These are phyloP conservation scores for Cuculus canorus DNA, from an alignment of 2,797 vertebrate genomes.

Conservation along the genomic window DNA sequence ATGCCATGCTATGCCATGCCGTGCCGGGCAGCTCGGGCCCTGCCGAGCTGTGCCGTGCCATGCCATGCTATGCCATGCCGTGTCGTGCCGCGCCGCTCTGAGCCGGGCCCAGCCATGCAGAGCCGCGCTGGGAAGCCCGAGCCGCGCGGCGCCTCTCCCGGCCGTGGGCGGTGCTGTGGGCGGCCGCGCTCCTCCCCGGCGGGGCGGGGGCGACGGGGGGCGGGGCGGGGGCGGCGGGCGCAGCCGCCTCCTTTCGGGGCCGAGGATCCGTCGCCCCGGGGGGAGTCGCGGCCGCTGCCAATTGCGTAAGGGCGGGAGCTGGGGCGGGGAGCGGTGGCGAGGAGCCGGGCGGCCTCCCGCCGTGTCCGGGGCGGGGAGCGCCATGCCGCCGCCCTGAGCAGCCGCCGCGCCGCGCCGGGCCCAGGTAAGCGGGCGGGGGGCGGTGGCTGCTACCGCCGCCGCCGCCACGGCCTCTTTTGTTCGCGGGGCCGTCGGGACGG, in stretches of 20 bases:
- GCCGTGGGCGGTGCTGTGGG: background rate
- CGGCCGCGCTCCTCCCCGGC: background rate
- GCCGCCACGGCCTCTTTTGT: conserved; percentile 29
- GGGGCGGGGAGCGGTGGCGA: conserved; percentile 3
- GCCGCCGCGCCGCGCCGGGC: background rate
- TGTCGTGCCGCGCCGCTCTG: too few relatives aligned
- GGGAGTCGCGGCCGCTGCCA: background rate
- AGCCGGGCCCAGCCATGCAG: background rate
- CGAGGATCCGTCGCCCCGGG: conserved; percentile 22
- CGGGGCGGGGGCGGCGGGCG: background rate
- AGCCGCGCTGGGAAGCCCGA: background rate
- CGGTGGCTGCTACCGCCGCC: too few relatives aligned
- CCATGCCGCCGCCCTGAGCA: conserved; percentile 39
- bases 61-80: too few relatives aligned
- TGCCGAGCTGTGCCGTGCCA: too few relatives aligned
- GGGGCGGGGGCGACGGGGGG: background rate
- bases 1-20: too few relatives aligned
- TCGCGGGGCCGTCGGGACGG: background rate
- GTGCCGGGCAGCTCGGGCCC: too few relatives aligned
- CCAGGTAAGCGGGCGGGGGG: too few relatives aligned
- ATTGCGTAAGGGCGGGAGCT: conserved; percentile 6
- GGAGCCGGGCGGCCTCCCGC: background rate
- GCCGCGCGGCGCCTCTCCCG: too few relatives aligned
- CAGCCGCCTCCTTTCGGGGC: background rate
- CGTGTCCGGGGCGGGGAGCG: background rate